These are phyloP conservation scores for Athalia cordata DNA, from an alignment of 2,888 invertebrate genomes.

Conservation along the genomic window DNA sequence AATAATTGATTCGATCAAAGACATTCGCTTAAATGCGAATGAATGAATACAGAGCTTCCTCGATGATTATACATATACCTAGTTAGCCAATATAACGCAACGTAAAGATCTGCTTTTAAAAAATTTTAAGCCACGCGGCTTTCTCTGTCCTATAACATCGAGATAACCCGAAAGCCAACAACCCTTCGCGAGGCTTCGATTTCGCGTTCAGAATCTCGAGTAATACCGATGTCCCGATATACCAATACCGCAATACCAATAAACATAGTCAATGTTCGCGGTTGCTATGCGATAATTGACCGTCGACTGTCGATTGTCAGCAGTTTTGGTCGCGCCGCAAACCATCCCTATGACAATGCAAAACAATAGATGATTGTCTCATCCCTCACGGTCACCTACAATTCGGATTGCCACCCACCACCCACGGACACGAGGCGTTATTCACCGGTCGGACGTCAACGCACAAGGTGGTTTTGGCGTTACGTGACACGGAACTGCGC, in stretches of 20 bases:
- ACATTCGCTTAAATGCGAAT: constrained; percentile 1
- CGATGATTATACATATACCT: not conserved
- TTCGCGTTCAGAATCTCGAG: no score
- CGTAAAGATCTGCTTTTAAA: not conserved
- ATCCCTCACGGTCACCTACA: not conserved
- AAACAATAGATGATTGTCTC: constrained; percentile 24
- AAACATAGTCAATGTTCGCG: not conserved
- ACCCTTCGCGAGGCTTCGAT: no score
- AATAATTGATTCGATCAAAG: constrained; percentile 51
- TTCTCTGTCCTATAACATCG: no score
- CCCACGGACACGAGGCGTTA: constrained; percentile 31
- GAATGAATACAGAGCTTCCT: not conserved
- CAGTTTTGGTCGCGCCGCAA: constrained; percentile 2
- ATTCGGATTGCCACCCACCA: constrained; percentile 27
- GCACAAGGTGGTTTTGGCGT: not conserved
- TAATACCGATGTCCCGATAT: not conserved
- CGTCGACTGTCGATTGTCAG: constrained; percentile 29
- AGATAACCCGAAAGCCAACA: no score
- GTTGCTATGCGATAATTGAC: constrained; percentile 6
- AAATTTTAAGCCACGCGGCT: not conserved
- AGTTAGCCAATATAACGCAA: constrained; percentile 25
- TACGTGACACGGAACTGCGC: constrained; percentile 9
- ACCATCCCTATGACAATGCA: not conserved
- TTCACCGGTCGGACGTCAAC: not conserved
- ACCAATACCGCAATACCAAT: not conserved